Conservation (phyloP, 1,140 invertebrate genomes). For the Thaumatotibia leucotreta region DNA sequence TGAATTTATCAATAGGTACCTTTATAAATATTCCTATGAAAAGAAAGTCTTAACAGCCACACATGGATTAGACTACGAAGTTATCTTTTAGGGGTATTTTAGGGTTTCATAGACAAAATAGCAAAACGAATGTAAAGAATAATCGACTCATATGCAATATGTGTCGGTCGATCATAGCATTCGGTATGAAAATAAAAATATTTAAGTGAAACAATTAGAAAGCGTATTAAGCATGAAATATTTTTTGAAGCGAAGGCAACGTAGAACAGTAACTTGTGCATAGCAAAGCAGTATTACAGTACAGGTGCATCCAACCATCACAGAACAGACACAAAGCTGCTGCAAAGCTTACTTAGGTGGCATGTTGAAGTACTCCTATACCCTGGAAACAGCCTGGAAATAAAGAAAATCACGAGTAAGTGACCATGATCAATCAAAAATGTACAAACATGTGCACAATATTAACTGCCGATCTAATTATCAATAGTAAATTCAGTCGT, state of each 20-base stretch:
- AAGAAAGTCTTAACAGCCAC: too few relatives aligned
- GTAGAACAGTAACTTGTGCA: background rate
- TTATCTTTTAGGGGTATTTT: too few relatives aligned
- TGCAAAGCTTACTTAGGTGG: conserved; percentile 63
- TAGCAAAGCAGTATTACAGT: background rate
- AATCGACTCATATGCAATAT: too few relatives aligned
- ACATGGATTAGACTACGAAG: too few relatives aligned
- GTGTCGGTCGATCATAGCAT: too few relatives aligned
- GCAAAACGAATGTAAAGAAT: too few relatives aligned
- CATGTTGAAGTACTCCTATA: conserved; percentile 56
- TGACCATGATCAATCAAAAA: conserved; percentile 3
- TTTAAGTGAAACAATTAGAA: background rate
- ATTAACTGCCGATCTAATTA: too few relatives aligned
- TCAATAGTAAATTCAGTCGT: too few relatives aligned
- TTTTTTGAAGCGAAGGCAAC: background rate
- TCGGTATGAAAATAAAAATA: background rate
- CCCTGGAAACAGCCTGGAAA: conserved; percentile 59
- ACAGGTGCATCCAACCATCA: background rate
- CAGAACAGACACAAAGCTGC: background rate
- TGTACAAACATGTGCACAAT: background rate
- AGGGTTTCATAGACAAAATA: too few relatives aligned
- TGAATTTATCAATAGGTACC: too few relatives aligned
- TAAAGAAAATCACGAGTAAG: conserved; percentile 47
- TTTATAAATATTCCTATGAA: too few relatives aligned
- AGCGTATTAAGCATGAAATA: background rate